Evolutionary conservation across 1,140 invertebrate genomes (phyloP).

Genomic region (Caenorhabditis inopinata): DNA sequence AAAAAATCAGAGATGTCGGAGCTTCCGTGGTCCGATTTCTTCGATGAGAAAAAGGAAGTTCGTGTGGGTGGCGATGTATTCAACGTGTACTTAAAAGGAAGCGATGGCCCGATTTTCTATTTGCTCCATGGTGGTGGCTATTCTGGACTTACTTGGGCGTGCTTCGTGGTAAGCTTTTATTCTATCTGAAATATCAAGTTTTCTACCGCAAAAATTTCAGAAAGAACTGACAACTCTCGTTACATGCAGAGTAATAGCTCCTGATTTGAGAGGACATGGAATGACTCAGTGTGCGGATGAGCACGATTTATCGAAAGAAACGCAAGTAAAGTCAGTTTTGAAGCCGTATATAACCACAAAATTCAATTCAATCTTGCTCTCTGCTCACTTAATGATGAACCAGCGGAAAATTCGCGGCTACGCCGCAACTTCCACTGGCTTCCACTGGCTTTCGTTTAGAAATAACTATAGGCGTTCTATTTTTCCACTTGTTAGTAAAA

Average conservation of each 20-base stretch:
- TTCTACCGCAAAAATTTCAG: conserved; percentile 47
- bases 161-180: conserved; percentile 50
- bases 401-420: too few species aligned
- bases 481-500: too few species aligned
- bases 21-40: conserved; percentile 58
- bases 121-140: conserved; percentile 65
- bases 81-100: conserved; percentile 63
- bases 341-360: too few species aligned
- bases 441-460: too few species aligned
- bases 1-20: conserved; percentile 40
- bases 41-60: conserved; percentile 54
- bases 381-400: too few species aligned
- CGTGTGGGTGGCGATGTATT: conserved; percentile 55
- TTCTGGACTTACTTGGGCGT: conserved; percentile 64
- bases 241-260: conserved; percentile 62
- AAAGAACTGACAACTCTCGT: conserved; percentile 52
- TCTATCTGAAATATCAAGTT: background rate
- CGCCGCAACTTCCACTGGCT: too few species aligned
- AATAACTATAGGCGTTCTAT: too few species aligned
- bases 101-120: conserved; percentile 59
- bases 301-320: conserved; percentile 57
- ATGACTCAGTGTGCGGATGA: conserved; percentile 52
- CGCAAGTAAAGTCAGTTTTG: conserved; percentile 52
- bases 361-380: too few species aligned
- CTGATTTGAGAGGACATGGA: conserved; percentile 63